These are phyloP conservation scores for Brachionus angularis DNA, from an alignment of 1,140 invertebrate genomes.

Conservation along the genomic window DNA sequence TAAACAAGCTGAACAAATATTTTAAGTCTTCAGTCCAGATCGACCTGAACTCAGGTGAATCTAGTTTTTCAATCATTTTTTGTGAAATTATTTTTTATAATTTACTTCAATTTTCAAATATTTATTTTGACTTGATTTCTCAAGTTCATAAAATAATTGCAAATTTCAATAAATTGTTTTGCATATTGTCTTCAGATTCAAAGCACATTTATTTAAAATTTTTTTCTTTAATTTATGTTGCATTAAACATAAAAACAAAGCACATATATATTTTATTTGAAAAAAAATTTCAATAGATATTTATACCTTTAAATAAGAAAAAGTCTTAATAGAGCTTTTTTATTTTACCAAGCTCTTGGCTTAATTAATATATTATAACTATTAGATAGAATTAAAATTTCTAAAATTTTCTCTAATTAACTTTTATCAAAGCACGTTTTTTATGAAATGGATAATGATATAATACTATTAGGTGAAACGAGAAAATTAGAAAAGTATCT, in stretches of 20 bases:
- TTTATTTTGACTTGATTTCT: slow-evolving; percentile 14
- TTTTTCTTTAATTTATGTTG: not conserved
- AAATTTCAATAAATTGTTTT: not conserved
- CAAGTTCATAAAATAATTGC: slow-evolving; percentile 7
- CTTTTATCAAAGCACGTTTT: too few relatives aligned
- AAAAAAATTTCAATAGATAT: too few relatives aligned
- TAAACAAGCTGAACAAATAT: slow-evolving; percentile 32
- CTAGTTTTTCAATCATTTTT: slow-evolving; percentile 5
- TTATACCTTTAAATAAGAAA: too few relatives aligned
- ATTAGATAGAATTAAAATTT: too few relatives aligned
- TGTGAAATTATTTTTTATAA: too few relatives aligned
- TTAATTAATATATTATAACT: too few relatives aligned
- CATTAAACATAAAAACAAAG: too few relatives aligned
- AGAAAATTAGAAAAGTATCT: slow-evolving; percentile 15
- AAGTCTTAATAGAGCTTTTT: too few relatives aligned
- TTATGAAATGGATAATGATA: not conserved
- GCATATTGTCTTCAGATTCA: not conserved
- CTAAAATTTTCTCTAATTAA: too few relatives aligned
- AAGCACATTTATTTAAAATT: slow-evolving; percentile 22
- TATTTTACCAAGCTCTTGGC: too few relatives aligned
- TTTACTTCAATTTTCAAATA: not conserved
- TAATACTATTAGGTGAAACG: slow-evolving; percentile 10
- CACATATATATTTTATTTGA: too few relatives aligned
- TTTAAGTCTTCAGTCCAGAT: slow-evolving; percentile 39
- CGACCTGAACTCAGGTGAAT: not conserved